Percentiles rank a stretch among this genome's conserved stretches.
These are phyloP conservation scores for Tetragonula clypearis DNA, from an alignment of 1,140 invertebrate species.

Conservation along the genomic window DNA sequence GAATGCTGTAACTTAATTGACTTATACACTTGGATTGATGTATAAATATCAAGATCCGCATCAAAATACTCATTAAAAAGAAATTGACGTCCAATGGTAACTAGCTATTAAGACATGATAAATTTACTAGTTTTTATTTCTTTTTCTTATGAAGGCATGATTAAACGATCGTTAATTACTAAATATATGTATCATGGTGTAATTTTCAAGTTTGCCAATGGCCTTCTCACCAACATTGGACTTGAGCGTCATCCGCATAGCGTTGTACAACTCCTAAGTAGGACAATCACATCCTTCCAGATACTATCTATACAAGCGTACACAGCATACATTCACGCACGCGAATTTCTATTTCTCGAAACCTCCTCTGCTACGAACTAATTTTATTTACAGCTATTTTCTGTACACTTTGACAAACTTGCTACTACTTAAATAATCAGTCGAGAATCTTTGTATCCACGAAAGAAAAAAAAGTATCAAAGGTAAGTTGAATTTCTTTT, in stretches of 20 bases:
- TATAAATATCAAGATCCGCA: too few relatives aligned
- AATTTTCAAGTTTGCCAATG: constrained; percentile 71
- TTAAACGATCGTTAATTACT: background rate
- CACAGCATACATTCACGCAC: constrained; percentile 64
- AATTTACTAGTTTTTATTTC: background rate
- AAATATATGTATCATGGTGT: constrained; percentile 63
- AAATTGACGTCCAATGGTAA: background rate
- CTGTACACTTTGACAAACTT: background rate
- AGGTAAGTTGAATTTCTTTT: background rate
- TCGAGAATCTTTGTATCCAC: background rate
- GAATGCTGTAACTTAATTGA: background rate
- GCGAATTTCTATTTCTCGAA: constrained; percentile 80
- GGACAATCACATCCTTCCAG: constrained; percentile 79
- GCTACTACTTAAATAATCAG: background rate
- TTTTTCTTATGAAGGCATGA: background rate
- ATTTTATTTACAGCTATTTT: constrained; percentile 31
- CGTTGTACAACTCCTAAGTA: constrained; percentile 70
- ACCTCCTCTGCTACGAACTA: constrained; percentile 48
- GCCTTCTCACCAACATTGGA: constrained; percentile 67
- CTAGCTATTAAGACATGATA: background rate
- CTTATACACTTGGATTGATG: background rate
- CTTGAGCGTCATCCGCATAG: constrained; percentile 70
- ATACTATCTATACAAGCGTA: constrained; percentile 72
- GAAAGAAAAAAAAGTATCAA: background rate
- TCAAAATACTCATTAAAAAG: background rate